Evolutionary conservation across 2,113 vertebrate species (phyloP).

Genomic region (Lonchura striata): DNA sequence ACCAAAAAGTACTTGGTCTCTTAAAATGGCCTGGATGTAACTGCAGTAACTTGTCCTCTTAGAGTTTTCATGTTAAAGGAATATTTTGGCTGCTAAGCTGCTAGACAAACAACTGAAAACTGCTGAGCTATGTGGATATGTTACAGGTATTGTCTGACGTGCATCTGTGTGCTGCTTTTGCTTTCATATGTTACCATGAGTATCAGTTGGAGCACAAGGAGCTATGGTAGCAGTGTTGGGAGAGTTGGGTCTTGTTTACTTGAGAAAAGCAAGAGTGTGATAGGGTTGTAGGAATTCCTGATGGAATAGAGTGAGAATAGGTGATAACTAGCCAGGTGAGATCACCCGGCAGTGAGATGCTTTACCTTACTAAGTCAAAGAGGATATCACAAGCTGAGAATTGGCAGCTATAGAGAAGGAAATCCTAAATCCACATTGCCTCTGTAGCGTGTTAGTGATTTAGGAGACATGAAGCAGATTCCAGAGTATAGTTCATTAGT

Average conservation of each 20-base stretch:
- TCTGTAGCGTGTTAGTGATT: background rate
- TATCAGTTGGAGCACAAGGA: conserved; percentile 47
- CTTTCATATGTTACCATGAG: conserved; percentile 48
- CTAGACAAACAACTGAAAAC: background rate
- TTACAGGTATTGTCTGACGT: conserved; percentile 21
- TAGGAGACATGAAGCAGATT: background rate
- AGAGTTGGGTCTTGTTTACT: conserved; percentile 52
- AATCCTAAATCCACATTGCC: background rate
- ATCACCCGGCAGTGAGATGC: background rate
- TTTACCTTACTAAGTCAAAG: background rate
- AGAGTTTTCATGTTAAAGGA: background rate
- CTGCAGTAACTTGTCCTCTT: background rate
- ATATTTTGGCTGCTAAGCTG: background rate
- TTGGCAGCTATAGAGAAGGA: background rate
- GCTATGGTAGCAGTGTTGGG: conserved; percentile 51
- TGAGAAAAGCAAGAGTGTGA: conserved; percentile 56
- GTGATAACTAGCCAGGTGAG: background rate
- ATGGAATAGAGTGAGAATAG: background rate
- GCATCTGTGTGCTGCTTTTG: conserved; percentile 57
- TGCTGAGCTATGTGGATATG: background rate
- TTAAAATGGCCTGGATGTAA: background rate
- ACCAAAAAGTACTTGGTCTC: background rate
- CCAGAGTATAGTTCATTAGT: background rate
- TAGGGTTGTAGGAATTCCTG: background rate
- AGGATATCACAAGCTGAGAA: background rate